These are phyloP conservation scores for Acromyrmex charruanus DNA, from an alignment of 1,140 invertebrate genomes.

Conservation along the genomic window DNA sequence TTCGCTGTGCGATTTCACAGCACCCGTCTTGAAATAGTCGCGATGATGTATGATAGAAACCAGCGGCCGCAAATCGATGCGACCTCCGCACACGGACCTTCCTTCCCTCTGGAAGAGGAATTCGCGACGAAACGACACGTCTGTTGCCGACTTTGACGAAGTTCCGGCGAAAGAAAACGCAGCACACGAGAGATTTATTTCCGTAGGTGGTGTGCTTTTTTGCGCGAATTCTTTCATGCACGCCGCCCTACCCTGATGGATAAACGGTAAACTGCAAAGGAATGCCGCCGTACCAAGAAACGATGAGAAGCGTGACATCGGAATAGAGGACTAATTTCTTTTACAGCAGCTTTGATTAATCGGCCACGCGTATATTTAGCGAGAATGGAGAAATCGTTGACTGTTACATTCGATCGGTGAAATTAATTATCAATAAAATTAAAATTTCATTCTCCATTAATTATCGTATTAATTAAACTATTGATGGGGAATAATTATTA, in stretches of 20 bases:
- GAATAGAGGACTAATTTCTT: slow-evolving; percentile 2
- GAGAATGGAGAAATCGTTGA: neutral
- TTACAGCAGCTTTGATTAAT: slow-evolving; percentile 7
- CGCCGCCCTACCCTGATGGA: slow-evolving; percentile 22
- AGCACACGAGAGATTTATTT: slow-evolving; percentile 25
- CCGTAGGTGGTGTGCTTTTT: slow-evolving; percentile 42
- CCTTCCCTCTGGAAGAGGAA: neutral
- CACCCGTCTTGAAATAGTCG: slow-evolving; percentile 17
- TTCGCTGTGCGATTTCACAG: neutral
- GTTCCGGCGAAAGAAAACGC: slow-evolving; percentile 53
- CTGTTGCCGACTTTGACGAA: slow-evolving; percentile 73
- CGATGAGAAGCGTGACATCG: neutral
- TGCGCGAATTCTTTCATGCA: slow-evolving; percentile 35
- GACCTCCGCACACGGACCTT: neutral
- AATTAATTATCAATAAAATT: slow-evolving; percentile 44
- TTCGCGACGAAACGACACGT: slow-evolving; percentile 38
- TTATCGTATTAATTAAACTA: slow-evolving; percentile 48
- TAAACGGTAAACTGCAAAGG: slow-evolving; percentile 16
- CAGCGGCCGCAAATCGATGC: slow-evolving; percentile 28
- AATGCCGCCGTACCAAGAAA: slow-evolving; percentile 6
- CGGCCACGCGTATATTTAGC: neutral
- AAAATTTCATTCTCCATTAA: slow-evolving; percentile 8
- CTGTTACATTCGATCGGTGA: neutral
- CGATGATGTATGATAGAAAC: slow-evolving; percentile 48
- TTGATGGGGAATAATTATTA: slow-evolving; percentile 10